These are phyloP conservation scores for Drosophila quinaria DNA, from an alignment of 2,888 invertebrate species.

Conservation along the genomic window DNA sequence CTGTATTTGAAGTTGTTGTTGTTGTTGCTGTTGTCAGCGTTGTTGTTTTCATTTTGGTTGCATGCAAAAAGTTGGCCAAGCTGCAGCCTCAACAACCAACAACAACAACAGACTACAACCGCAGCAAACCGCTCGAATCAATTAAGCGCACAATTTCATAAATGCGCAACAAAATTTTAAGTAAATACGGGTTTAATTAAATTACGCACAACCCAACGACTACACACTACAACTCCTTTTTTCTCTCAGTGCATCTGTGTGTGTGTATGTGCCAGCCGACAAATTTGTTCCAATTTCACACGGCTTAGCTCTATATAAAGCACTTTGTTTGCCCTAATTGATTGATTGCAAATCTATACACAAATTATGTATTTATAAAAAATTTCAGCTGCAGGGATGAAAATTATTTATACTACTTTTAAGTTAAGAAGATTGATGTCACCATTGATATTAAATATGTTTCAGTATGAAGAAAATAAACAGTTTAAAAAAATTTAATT, in stretches of 20 bases:
- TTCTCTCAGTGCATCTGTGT: background rate
- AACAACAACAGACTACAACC: conserved; percentile 46
- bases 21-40: conserved; percentile 9
- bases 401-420: background rate
- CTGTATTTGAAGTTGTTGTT: conserved; percentile 20
- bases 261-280: conserved; percentile 3
- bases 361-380: background rate
- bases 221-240: conserved; percentile 1
- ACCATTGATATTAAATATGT: too few species aligned
- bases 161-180: conserved; percentile 54
- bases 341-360: background rate
- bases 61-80: conserved; percentile 16
- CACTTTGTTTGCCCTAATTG: background rate
- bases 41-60: conserved; percentile 7
- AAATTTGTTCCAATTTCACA: background rate
- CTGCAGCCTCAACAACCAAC: conserved; percentile 40
- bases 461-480: too few species aligned
- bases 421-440: too few species aligned
- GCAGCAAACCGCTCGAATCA: conserved; percentile 61
- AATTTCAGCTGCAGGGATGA: background rate
- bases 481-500: too few species aligned
- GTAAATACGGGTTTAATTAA: conserved; percentile 59
- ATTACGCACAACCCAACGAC: conserved; percentile 25
- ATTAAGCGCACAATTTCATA: conserved; percentile 64
- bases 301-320: background rate